phyloP scores from a whole-genome alignment of 2,888 invertebrate species.

The Plagodis pulveraria region DNA sequence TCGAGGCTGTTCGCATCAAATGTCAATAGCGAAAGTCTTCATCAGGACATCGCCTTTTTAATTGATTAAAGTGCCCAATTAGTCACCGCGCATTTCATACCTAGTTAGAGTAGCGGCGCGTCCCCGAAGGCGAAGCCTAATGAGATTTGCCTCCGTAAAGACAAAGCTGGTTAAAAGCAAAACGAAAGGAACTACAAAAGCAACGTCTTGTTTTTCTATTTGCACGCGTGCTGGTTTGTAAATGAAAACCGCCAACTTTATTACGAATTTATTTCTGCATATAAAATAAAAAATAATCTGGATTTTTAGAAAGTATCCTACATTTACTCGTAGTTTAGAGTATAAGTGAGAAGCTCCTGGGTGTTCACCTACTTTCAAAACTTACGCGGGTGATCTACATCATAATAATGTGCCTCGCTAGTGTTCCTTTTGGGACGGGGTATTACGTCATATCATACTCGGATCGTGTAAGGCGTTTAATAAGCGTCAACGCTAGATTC shows the following conservation, averaged over 20 bases:
- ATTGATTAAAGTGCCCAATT: constrained; percentile 23
- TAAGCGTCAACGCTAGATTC: constrained; percentile 9
- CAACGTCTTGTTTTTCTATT: constrained; percentile 51
- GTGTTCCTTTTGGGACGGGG: constrained; percentile 10
- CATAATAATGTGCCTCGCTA: constrained; percentile 10
- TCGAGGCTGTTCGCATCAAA: constrained; percentile 1
- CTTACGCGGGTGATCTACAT: constrained; percentile 15
- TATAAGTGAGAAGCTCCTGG: constrained; percentile 32
- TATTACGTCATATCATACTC: constrained; percentile 22
- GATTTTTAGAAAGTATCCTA: constrained; percentile 2
- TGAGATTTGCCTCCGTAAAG: constrained; percentile 59
- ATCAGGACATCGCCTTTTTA: not conserved
- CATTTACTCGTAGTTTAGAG: constrained; percentile 33
- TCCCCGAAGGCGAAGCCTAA: constrained; percentile 43
- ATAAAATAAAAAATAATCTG: constrained; percentile 22
- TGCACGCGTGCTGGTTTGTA: constrained; percentile 50
- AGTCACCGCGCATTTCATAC: constrained; percentile 27
- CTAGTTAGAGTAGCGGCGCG: constrained; percentile 20
- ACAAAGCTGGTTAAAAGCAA: constrained; percentile 51
- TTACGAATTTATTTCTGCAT: constrained; percentile 54
- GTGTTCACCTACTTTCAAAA: constrained; percentile 11
- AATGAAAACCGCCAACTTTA: constrained; percentile 50
- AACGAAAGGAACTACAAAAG: constrained; percentile 40
- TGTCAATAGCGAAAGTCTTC: not conserved
- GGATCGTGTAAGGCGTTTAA: constrained; percentile 10